Evolutionary conservation across 2,888 invertebrate species (phyloP).

Genomic region (Eupithecia pulchellata): DNA sequence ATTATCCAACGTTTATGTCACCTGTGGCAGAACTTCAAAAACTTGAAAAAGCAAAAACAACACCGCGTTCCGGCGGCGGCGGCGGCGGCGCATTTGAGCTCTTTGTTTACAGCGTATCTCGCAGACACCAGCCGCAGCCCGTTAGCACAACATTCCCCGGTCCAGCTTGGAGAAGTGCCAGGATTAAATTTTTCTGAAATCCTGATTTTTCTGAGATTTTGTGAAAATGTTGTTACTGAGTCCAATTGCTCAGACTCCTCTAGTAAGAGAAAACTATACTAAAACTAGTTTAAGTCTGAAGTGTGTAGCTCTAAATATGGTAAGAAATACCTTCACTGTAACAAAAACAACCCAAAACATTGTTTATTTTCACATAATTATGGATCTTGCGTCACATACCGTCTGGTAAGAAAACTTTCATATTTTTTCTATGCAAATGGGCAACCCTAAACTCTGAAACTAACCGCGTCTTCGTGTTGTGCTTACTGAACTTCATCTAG

Average conservation of each 20-base stretch:
- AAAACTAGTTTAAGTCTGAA: not conserved
- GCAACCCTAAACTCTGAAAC: conserved; percentile 23
- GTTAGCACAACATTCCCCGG: not conserved
- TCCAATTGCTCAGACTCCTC: not conserved
- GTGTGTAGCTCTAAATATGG: not conserved
- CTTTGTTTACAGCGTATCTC: not conserved
- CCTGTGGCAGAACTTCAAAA: not conserved
- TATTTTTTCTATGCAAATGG: conserved; percentile 20
- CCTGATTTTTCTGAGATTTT: not conserved
- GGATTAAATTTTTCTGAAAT: not conserved
- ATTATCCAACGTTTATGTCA: too few species aligned
- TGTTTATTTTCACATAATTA: not conserved
- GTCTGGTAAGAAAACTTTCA: not conserved
- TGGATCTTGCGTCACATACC: not conserved
- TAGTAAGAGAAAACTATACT: not conserved
- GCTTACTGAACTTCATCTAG: conserved; percentile 1
- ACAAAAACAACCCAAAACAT: conserved; percentile 1
- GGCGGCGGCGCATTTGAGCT: not conserved
- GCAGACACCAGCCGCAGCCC: not conserved
- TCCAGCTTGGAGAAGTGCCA: not conserved
- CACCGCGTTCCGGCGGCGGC: not conserved
- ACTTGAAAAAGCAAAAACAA: not conserved
- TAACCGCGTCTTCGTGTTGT: conserved; percentile 19
- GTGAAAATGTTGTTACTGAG: not conserved
- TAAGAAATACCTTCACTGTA: too few species aligned